These are phyloP conservation scores for Bucorvus abyssinicus DNA, from an alignment of 2,797 vertebrate genomes.

Conservation along the genomic window DNA sequence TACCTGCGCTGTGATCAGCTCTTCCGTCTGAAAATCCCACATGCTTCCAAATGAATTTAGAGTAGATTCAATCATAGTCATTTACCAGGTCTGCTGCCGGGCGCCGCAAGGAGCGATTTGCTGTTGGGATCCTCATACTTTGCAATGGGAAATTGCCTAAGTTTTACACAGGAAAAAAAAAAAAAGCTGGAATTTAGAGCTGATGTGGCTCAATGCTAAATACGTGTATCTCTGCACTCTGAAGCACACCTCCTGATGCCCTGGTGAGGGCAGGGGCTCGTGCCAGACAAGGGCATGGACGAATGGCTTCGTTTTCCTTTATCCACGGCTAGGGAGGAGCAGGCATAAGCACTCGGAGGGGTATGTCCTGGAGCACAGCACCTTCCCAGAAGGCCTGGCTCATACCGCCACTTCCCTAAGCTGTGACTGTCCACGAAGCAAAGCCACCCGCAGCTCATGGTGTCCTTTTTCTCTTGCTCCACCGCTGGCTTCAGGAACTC, in stretches of 20 bases:
- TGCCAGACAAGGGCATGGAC: neutral
- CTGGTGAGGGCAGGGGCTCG: neutral
- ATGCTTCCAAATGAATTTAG: constrained; percentile 19
- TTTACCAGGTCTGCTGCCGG: constrained; percentile 30
- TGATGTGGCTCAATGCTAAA: neutral
- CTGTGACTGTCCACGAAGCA: neutral
- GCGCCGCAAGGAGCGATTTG: neutral
- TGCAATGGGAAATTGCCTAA: neutral
- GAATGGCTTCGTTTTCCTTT: neutral
- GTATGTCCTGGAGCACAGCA: neutral
- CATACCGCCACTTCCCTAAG: neutral
- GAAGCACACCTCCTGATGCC: neutral
- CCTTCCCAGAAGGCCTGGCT: neutral
- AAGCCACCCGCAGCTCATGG: neutral
- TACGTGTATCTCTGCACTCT: neutral
- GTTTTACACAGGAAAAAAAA: neutral
- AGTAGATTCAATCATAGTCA: constrained; percentile 18
- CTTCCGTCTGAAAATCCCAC: constrained; percentile 28
- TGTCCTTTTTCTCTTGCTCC: neutral
- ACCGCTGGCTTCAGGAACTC: neutral
- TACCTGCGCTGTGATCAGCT: neutral
- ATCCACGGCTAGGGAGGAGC: neutral
- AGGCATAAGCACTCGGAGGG: neutral
- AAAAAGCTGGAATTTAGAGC: neutral
- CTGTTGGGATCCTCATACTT: neutral